Percentiles rank a stretch among this genome's conserved stretches.
phyloP scores from a whole-genome alignment of 2,113 vertebrate genomes.

The Cygnus buccinator region DNA sequence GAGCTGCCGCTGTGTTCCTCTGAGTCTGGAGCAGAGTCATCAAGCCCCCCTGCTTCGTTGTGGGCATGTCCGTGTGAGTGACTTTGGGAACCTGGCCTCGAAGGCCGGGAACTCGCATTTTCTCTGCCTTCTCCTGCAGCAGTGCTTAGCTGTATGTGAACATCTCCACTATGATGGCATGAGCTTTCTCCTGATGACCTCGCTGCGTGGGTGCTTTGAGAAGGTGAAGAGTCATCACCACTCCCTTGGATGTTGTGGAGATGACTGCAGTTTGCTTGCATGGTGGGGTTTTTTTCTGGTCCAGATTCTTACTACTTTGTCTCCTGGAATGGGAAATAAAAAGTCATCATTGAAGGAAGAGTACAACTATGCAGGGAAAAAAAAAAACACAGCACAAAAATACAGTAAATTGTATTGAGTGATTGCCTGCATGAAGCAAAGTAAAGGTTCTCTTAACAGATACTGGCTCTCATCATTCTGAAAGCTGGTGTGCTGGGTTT shows the following conservation, averaged over 20 bases:
- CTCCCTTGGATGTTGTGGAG: constrained; percentile 68
- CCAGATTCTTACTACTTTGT: constrained; percentile 66
- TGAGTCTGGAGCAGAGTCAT: constrained; percentile 67
- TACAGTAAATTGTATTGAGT: neutral
- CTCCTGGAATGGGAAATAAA: constrained; percentile 60
- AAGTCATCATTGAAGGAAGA: neutral
- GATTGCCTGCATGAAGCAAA: neutral
- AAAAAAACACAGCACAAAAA: neutral
- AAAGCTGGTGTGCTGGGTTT: neutral
- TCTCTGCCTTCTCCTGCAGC: constrained; percentile 74
- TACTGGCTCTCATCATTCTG: neutral
- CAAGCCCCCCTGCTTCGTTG: constrained; percentile 54
- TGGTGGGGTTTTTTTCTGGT: constrained; percentile 74
- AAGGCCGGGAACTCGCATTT: constrained; percentile 70
- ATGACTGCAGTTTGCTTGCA: constrained; percentile 84
- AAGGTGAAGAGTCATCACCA: constrained; percentile 58
- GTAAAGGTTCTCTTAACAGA: neutral
- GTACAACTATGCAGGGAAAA: neutral
- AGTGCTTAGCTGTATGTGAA: constrained; percentile 79
- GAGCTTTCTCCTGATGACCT: constrained; percentile 58
- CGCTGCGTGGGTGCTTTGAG: constrained; percentile 73
- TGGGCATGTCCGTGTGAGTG: constrained; percentile 75
- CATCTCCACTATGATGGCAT: constrained; percentile 74
- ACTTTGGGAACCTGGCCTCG: constrained; percentile 71
- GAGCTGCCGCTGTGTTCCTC: constrained; percentile 85